A percentile compares a stretch with the other conserved stretches of the same genome.
Evolutionary conservation across 2,888 invertebrate species (phyloP).

Genomic region (Philereme transversata): DNA sequence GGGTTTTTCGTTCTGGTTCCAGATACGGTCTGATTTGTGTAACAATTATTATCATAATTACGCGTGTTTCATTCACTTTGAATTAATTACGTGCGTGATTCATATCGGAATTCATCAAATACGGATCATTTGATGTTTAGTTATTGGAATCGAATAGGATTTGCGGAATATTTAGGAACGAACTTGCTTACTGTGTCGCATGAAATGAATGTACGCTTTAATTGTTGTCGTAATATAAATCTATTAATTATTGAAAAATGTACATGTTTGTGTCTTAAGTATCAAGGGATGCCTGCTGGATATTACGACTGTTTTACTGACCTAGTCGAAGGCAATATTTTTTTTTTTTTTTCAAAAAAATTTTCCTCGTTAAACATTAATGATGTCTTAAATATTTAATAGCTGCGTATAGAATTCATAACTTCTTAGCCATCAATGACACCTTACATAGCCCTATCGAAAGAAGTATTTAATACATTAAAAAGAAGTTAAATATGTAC

Average conservation of each 20-base stretch:
- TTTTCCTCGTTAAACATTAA: no score
- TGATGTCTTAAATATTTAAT: no score
- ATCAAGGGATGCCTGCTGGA: background rate
- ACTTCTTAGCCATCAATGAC: no score
- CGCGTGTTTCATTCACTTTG: background rate
- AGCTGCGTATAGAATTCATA: no score
- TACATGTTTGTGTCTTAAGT: background rate
- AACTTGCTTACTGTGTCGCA: slow-evolving; percentile 52
- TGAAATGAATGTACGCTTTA: slow-evolving; percentile 48
- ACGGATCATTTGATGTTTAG: slow-evolving; percentile 2
- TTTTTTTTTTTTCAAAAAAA: background rate
- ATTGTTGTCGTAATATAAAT: slow-evolving; percentile 40
- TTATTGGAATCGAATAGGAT: slow-evolving; percentile 17
- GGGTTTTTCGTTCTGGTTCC: slow-evolving; percentile 13
- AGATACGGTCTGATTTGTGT: slow-evolving; percentile 11
- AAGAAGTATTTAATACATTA: no score
- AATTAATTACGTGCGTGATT: background rate
- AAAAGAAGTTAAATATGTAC: no score
- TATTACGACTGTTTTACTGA: background rate
- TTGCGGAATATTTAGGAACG: background rate
- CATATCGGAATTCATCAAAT: background rate
- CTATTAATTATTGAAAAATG: background rate
- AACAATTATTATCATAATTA: background rate
- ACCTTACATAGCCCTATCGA: no score
- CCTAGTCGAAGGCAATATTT: background rate